A percentile compares a stretch with the other conserved stretches of the same genome.
Evolutionary conservation across 2,113 vertebrate genomes (phyloP).

Genomic region (Mus musculus): DNA sequence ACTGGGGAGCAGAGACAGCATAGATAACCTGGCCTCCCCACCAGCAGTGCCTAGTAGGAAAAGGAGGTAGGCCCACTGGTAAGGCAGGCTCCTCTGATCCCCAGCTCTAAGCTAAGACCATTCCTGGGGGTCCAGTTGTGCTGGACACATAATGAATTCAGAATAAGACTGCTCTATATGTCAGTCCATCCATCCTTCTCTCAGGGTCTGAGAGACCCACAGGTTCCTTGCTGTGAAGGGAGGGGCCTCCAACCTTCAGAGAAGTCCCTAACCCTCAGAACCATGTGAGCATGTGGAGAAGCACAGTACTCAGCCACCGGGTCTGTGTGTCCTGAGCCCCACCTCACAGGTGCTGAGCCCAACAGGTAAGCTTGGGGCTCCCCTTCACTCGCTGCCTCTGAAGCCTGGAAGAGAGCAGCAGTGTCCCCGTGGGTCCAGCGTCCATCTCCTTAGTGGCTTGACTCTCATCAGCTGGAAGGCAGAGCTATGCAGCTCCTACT

Average conservation of each 20-base stretch:
- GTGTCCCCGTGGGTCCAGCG: background rate
- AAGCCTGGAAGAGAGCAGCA: background rate
- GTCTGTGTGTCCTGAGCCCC: background rate
- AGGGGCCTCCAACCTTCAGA: background rate
- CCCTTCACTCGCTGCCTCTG: background rate
- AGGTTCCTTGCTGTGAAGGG: background rate
- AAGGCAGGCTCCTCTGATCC: background rate
- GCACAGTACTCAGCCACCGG: rapidly evolving
- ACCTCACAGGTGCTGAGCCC: background rate
- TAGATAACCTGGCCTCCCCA: background rate
- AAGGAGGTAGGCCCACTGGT: background rate
- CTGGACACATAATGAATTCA: background rate
- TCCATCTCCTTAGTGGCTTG: background rate
- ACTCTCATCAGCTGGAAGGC: background rate
- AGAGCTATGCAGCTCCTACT: background rate
- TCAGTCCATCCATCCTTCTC: background rate
- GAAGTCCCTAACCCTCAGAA: background rate
- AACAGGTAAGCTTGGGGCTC: background rate
- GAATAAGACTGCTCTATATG: background rate
- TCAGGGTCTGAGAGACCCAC: background rate
- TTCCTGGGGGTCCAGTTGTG: too few relatives aligned
- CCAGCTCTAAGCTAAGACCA: too few relatives aligned
- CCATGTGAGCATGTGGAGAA: background rate
- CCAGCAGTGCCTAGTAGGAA: background rate
- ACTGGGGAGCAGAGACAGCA: background rate